Base-by-base conservation (phyloP, 2,888 invertebrate species). In the Cheilosia grossa region DNA sequence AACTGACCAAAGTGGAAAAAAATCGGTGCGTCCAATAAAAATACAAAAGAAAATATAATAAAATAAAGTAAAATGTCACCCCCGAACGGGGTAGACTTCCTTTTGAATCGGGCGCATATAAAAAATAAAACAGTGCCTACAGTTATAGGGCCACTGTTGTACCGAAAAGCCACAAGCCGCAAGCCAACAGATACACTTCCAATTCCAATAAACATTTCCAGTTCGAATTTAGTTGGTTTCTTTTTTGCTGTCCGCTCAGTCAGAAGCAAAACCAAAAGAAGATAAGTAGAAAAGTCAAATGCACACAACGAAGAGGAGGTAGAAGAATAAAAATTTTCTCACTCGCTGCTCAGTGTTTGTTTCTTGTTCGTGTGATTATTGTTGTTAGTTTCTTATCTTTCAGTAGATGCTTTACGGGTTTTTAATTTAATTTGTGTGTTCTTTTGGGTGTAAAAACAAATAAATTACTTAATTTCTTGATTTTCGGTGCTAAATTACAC, bases 301-400 rank as follows among this genome's bases (percentile, higher is more conserved):
- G 82, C 49, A 53, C 70, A 59, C 42, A 27, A 81, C 53, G 54
- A 72, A 66, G 69, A 59, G 56, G 53, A 69, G 78, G 63, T 64
- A 63, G 69, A 33, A 67, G 63, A 77, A 67, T 67, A 79, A 63
- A 79, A 83, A 51, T 37, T 78, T 69, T 74, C 67, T 56, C 77
- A 58, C 42, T 53, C 73, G 63, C 80, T 79, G 74, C 27, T 82
- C 82, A 73, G 82, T 79, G 67, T 69, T 73, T 82, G 56, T 79
- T 82, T 73, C 79, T 61, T 58, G 49, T 69, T 83, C 69, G 73
- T 79, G 74, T 83, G 79, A 74, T 79, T 79, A 73, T 79, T 79
- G 56, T 83, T 83, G 53, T 83, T 83, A 63, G 56, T 80, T 83
- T 83, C 54, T 83, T 79, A 74, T 79, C 63, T 69, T 58, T 83